Conservation (phyloP, 2,113 vertebrate species). For the Bungarus multicinctus region DNA sequence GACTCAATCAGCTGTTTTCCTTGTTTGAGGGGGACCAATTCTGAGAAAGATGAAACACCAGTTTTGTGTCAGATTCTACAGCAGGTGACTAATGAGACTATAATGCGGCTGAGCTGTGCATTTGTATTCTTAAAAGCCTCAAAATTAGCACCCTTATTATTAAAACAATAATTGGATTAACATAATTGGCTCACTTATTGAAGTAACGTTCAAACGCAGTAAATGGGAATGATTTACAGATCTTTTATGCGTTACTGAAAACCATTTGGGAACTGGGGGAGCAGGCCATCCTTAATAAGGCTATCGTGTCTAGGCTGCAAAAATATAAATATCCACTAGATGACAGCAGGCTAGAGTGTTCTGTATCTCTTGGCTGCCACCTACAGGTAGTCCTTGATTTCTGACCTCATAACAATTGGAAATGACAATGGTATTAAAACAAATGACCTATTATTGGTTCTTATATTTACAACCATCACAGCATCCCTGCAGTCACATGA, state of each 20-base stretch:
- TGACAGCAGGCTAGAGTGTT: neutral
- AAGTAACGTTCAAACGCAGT: conserved; percentile 37
- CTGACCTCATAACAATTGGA: too few species aligned
- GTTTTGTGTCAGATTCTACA: conserved; percentile 39
- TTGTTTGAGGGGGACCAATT: conserved; percentile 44
- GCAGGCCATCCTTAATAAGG: neutral
- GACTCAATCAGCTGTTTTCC: conserved; percentile 37
- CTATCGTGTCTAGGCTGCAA: neutral
- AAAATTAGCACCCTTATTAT: conserved; percentile 58
- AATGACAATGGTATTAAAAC: too few species aligned
- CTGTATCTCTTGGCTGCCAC: neutral
- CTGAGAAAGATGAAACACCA: conserved; percentile 50
- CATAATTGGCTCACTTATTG: conserved; percentile 44
- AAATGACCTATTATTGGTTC: too few species aligned
- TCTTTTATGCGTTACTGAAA: conserved; percentile 23
- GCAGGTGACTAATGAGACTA: conserved; percentile 40
- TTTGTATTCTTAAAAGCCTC: conserved; percentile 46
- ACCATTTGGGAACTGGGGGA: conserved; percentile 2
- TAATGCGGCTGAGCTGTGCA: conserved; percentile 30
- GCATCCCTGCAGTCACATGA: too few species aligned
- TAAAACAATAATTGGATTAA: conserved; percentile 52
- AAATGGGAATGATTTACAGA: conserved; percentile 47
- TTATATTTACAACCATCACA: too few species aligned
- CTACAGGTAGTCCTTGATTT: neutral
- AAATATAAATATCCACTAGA: neutral